These are phyloP conservation scores for Polyploca ridens DNA, from an alignment of 2,888 invertebrate species.

Conservation along the genomic window DNA sequence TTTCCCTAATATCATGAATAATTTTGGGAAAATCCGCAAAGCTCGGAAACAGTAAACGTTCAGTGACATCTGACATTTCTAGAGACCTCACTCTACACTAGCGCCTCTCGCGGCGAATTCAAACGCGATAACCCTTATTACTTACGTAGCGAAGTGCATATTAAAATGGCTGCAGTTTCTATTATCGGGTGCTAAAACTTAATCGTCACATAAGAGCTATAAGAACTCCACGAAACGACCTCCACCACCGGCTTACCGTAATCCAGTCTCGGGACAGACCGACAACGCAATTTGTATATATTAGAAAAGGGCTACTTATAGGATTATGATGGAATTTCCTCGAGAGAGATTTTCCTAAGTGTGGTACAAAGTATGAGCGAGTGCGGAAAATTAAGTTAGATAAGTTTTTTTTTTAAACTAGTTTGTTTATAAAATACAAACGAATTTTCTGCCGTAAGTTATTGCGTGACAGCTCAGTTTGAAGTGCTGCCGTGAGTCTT, in stretches of 20 bases:
- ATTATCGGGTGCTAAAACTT: conserved; percentile 8
- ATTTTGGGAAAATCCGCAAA: too few species aligned
- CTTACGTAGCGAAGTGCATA: not conserved
- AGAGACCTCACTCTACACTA: too few species aligned
- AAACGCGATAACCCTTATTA: too few species aligned
- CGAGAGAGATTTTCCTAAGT: conserved; percentile 24
- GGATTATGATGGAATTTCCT: conserved; percentile 33
- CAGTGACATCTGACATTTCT: too few species aligned
- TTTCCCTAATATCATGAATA: too few species aligned
- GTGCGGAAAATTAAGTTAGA: not conserved
- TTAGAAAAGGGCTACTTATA: conserved; percentile 30
- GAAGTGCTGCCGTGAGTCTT: too few species aligned
- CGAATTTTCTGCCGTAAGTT: too few species aligned
- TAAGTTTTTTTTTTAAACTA: too few species aligned
- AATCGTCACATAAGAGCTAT: not conserved
- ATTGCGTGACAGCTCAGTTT: too few species aligned
- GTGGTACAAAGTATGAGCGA: not conserved
- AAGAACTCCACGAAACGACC: conserved; percentile 5
- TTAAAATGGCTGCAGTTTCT: not conserved
- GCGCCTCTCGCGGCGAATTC: too few species aligned
- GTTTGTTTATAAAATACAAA: too few species aligned
- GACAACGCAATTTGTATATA: conserved; percentile 36
- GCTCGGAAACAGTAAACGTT: too few species aligned
- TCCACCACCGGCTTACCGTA: conserved; percentile 17
- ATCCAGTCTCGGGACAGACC: conserved; percentile 22